Conservation (phyloP, 2,113 vertebrate genomes). For the Azemiops feae region DNA sequence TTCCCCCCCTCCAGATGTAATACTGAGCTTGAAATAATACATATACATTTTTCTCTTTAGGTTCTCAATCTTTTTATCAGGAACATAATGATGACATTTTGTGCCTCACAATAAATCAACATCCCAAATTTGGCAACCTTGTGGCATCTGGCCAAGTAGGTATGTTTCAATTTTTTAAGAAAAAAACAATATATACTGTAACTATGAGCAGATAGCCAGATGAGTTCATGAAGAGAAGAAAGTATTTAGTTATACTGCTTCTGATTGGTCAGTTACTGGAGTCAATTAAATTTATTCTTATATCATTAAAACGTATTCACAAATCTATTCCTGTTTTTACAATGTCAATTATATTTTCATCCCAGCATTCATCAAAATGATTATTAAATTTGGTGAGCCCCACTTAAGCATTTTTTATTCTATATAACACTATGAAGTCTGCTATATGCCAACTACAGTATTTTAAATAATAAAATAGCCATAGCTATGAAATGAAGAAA, state of each 20-base stretch:
- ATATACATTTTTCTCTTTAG: conserved; percentile 64
- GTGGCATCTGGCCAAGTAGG: conserved; percentile 99
- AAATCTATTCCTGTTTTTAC: conserved; percentile 13
- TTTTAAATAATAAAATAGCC: neutral
- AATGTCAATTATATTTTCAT: conserved; percentile 30
- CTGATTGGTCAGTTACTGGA: conserved; percentile 66
- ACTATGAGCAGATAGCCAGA: conserved; percentile 49
- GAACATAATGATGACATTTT: conserved; percentile 99
- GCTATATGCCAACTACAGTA: neutral
- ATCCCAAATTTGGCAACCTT: conserved; percentile 97
- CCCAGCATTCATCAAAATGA: conserved; percentile 36
- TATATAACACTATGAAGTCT: neutral
- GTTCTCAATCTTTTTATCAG: conserved; percentile 95
- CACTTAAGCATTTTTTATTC: conserved; percentile 23
- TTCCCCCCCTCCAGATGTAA: neutral
- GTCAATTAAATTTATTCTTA: conserved; percentile 48
- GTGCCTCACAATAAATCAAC: conserved; percentile 99
- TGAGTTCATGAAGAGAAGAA: conserved; percentile 50
- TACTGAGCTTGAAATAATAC: neutral
- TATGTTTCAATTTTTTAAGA: conserved; percentile 87
- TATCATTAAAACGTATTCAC: conserved; percentile 40
- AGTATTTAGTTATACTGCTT: conserved; percentile 54
- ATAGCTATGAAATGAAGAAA: neutral
- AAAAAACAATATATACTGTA: conserved; percentile 43
- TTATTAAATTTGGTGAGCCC: conserved; percentile 48